Evolutionary conservation across 2,797 vertebrate species (phyloP).

Genomic region (Cyprinodon diabolis): DNA sequence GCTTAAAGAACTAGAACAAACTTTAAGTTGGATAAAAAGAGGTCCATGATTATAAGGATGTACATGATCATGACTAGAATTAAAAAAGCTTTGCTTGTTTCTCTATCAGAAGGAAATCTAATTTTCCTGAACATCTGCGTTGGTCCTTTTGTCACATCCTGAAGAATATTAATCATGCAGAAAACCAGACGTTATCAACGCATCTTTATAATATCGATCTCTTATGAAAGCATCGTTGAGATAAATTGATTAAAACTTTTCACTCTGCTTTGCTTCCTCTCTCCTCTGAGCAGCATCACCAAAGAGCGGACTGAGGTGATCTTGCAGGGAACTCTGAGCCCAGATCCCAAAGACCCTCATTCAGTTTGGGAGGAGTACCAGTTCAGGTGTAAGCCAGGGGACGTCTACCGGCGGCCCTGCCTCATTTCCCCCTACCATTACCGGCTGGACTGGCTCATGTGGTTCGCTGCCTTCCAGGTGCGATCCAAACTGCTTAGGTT

Average conservation of each 20-base stretch:
- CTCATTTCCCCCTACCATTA: constrained; percentile 93
- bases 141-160: too few relatives aligned
- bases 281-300: constrained; percentile 81
- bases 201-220: background rate
- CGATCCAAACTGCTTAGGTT: background rate
- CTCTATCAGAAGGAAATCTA: too few relatives aligned
- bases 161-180: too few relatives aligned
- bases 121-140: too few relatives aligned
- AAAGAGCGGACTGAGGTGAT: constrained; percentile 93
- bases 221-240: background rate
- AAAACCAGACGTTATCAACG: too few relatives aligned
- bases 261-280: background rate
- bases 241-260: background rate
- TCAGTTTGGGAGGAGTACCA: constrained; percentile 93
- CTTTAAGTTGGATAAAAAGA: too few relatives aligned
- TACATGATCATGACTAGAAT: too few relatives aligned
- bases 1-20: too few relatives aligned
- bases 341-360: constrained; percentile 81
- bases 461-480: constrained; percentile 97
- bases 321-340: constrained; percentile 88
- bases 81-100: too few relatives aligned
- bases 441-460: constrained; percentile 98
- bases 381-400: constrained; percentile 93
- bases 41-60: too few relatives aligned
- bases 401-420: constrained; percentile 83